Conservation (phyloP, 2,797 vertebrate species). For the Liasis olivaceus region DNA sequence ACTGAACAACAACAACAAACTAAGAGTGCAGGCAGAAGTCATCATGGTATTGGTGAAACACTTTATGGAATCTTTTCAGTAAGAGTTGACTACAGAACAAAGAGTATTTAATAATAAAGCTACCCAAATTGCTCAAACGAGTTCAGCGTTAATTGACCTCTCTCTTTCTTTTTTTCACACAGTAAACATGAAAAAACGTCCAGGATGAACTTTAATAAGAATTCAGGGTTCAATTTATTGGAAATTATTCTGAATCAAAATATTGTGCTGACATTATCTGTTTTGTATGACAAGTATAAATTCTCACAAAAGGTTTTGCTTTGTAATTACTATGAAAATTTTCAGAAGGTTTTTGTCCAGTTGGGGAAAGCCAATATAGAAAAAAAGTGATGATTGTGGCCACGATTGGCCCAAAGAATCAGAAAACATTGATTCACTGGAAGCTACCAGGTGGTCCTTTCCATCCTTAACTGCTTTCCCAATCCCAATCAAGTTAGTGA, state of each 20-base stretch:
- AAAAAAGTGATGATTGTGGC: not conserved
- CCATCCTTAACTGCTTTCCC: not conserved
- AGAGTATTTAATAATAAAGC: not conserved
- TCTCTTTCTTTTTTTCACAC: not conserved
- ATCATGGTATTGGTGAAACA: not conserved
- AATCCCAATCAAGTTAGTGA: not conserved
- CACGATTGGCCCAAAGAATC: not conserved
- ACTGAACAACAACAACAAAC: too few relatives aligned
- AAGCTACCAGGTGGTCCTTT: not conserved
- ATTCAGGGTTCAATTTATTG: not conserved
- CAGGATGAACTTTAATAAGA: not conserved
- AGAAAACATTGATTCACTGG: not conserved
- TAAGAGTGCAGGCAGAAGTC: not conserved
- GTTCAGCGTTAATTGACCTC: not conserved
- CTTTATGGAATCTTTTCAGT: not conserved
- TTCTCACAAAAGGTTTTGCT: not conserved
- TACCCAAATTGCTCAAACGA: not conserved
- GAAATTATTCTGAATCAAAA: not conserved
- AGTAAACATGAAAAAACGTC: not conserved
- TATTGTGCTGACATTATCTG: accelerated
- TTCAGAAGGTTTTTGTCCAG: not conserved
- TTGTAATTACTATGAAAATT: not conserved
- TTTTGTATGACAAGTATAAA: not conserved
- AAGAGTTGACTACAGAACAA: not conserved
- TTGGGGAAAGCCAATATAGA: not conserved